Conservation (phyloP, 2,113 vertebrate species). For the Clupea harengus region DNA sequence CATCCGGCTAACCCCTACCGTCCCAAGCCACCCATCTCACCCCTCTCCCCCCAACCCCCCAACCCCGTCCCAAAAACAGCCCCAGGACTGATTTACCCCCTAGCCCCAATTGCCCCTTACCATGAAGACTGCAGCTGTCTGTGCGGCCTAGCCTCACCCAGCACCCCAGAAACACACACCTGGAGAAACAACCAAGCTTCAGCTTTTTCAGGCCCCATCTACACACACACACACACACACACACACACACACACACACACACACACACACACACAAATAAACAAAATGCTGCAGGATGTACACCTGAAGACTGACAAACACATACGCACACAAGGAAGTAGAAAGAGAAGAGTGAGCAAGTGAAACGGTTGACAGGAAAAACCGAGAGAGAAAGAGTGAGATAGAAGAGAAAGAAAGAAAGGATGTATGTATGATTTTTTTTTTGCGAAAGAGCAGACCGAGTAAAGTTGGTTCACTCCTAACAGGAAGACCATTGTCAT, state of each 20-base stretch:
- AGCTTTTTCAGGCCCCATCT: not conserved
- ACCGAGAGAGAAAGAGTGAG: not conserved
- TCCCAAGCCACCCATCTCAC: not conserved
- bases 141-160: not conserved
- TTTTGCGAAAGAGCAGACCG: not conserved
- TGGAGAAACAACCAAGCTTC: not conserved
- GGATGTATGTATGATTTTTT: not conserved
- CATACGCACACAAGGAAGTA: not conserved
- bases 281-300: not conserved
- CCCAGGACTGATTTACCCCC: not conserved
- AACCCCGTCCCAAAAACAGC: not conserved
- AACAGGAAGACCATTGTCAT: not conserved
- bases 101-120: not conserved
- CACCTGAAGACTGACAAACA: not conserved
- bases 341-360: not conserved
- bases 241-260: not conserved
- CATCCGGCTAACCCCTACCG: slow-evolving; percentile 80
- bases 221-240: not conserved
- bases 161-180: not conserved
- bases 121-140: not conserved
- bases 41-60: slow-evolving; percentile 46
- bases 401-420: not conserved
- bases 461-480: not conserved
- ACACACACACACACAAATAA: not conserved
- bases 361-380: not conserved